These are phyloP conservation scores for Vesta saturnalis DNA, from an alignment of 2,888 invertebrate genomes.

Conservation along the genomic window DNA sequence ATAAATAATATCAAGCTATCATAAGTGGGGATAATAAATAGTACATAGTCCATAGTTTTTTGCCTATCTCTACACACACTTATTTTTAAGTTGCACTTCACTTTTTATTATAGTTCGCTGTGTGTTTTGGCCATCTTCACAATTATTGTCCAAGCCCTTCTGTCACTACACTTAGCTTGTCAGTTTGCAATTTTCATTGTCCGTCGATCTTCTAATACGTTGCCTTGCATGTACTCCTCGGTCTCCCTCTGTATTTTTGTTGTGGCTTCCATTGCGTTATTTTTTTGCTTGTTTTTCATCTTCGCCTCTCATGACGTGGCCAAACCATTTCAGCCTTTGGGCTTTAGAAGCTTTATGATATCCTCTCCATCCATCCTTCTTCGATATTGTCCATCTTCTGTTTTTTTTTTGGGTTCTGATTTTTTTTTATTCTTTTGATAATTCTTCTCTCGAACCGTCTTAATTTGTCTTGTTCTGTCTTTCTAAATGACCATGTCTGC, in stretches of 20 bases:
- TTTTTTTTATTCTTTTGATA: not conserved
- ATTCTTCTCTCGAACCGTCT: not conserved
- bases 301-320: not conserved
- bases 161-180: constrained; percentile 1
- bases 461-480: not conserved
- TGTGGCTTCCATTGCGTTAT: not conserved
- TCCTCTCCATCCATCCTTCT: constrained; percentile 2
- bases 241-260: too few species aligned
- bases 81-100: too few species aligned
- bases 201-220: too few species aligned
- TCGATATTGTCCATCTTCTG: not conserved
- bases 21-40: too few species aligned
- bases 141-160: too few species aligned
- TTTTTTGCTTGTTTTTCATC: not conserved
- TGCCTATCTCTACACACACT: too few species aligned
- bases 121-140: too few species aligned
- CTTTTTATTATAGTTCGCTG: too few species aligned
- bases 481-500: too few species aligned
- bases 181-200: constrained; percentile 11
- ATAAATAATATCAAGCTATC: too few species aligned
- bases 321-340: not conserved
- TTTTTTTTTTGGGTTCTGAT: not conserved
- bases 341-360: constrained; percentile 3
- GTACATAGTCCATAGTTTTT: too few species aligned
- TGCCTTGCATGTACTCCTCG: too few species aligned